Conservation (phyloP, 2,797 vertebrate genomes). For the Iguana delicatissima region DNA sequence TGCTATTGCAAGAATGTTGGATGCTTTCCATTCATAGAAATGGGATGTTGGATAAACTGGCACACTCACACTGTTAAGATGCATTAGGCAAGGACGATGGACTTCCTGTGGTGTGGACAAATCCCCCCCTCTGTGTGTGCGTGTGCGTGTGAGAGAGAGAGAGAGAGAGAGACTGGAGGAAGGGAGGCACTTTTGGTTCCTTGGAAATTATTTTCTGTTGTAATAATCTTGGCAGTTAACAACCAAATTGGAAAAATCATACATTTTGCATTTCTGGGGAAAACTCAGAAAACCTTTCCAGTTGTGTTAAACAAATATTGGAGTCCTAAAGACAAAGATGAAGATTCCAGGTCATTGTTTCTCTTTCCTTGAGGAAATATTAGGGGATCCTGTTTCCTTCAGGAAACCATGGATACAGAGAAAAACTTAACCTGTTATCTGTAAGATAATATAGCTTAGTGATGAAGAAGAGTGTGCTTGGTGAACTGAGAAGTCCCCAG, state of each 20-base stretch:
- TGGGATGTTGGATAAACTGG: background rate
- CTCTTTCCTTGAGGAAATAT: background rate
- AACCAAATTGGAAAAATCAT: constrained; percentile 11
- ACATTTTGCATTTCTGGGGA: too few relatives aligned
- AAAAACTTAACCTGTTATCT: background rate
- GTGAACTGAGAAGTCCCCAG: background rate
- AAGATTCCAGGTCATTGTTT: background rate
- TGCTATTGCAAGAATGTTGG: constrained; percentile 34
- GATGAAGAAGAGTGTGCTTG: background rate
- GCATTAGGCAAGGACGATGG: background rate
- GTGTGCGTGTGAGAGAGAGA: background rate
- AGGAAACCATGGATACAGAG: background rate
- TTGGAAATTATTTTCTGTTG: constrained; percentile 34
- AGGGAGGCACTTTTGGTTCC: constrained; percentile 10
- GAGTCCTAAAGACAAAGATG: background rate
- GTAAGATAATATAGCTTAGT: background rate
- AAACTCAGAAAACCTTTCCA: background rate
- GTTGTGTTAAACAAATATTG: background rate
- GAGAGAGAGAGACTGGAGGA: background rate
- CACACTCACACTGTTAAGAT: constrained; percentile 14
- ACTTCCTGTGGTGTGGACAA: background rate
- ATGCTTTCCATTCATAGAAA: fast-evolving
- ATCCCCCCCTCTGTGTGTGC: background rate
- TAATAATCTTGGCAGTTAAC: constrained; percentile 3
- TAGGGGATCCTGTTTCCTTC: too few relatives aligned